phyloP scores from a whole-genome alignment of 2,113 vertebrate genomes.

The Pseudorhombus dupliciocellatus region DNA sequence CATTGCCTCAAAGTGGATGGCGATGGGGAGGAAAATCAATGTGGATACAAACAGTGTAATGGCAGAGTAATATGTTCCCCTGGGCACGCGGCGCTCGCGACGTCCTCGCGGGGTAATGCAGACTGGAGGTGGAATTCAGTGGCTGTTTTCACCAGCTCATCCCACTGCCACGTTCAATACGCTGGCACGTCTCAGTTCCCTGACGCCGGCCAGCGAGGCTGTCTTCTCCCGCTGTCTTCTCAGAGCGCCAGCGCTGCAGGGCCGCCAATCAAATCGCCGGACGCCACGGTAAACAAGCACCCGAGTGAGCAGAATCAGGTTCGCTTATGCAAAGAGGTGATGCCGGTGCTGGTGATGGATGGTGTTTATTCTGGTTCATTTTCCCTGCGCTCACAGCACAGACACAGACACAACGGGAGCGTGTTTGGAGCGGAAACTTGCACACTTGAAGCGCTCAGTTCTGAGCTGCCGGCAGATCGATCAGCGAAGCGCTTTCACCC shows the following conservation, averaged over 20 bases:
- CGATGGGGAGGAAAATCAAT: constrained; percentile 68
- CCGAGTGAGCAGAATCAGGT: constrained; percentile 6
- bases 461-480: constrained; percentile 35
- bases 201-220: constrained; percentile 33
- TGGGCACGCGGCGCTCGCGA: constrained; percentile 19
- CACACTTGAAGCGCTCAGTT: constrained; percentile 20
- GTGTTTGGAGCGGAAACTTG: neutral
- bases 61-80: constrained; percentile 59
- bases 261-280: constrained; percentile 41
- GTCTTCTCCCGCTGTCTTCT: constrained; percentile 36
- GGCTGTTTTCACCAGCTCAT: constrained; percentile 26
- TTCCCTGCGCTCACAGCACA: neutral
- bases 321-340: constrained; percentile 19
- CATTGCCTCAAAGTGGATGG: constrained; percentile 64
- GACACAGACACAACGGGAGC: neutral
- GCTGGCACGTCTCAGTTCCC: constrained; percentile 22
- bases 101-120: constrained; percentile 35
- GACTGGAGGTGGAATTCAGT: constrained; percentile 23
- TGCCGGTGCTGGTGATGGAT: constrained; percentile 33
- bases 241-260: constrained; percentile 37
- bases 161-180: constrained; percentile 47
- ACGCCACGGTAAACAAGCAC: constrained; percentile 2
- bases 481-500: constrained; percentile 35
- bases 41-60: constrained; percentile 65
- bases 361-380: constrained; percentile 12